A percentile compares a stretch with the other conserved stretches of the same genome.
Evolutionary conservation across 1,140 invertebrate species (phyloP).

Genomic region (Pogonognathellus flavescens): DNA sequence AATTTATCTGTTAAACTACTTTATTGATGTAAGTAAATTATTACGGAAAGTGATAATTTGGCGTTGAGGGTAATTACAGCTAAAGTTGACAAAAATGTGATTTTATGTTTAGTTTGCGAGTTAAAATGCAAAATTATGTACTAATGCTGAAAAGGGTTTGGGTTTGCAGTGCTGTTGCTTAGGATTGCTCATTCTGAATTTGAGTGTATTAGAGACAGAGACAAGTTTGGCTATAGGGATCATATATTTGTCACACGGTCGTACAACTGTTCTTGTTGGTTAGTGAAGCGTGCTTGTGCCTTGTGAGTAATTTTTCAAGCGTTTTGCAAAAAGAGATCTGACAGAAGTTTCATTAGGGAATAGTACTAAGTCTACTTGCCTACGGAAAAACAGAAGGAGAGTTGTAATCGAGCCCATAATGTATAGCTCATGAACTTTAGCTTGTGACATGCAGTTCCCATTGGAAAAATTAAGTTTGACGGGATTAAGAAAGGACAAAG

Average conservation of each 20-base stretch:
- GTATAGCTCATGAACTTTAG: constrained; percentile 42
- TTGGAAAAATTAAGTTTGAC: constrained; percentile 54
- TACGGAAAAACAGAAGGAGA: constrained; percentile 28
- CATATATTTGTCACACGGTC: not conserved
- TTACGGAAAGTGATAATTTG: not conserved
- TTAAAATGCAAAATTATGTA: too few relatives aligned
- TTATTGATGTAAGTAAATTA: too few relatives aligned
- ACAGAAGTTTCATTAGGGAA: constrained; percentile 54
- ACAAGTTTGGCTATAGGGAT: not conserved
- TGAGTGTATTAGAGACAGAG: too few relatives aligned
- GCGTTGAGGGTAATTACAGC: not conserved
- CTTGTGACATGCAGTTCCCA: constrained; percentile 32
- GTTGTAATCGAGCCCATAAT: constrained; percentile 37
- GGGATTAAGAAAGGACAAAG: constrained; percentile 35
- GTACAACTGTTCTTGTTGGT: not conserved
- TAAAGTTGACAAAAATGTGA: too few relatives aligned
- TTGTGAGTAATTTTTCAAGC: constrained; percentile 38
- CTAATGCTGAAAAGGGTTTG: too few relatives aligned
- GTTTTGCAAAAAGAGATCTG: constrained; percentile 52
- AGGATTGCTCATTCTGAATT: too few relatives aligned
- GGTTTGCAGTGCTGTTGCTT: too few relatives aligned
- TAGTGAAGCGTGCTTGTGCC: not conserved
- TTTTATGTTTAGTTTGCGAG: too few relatives aligned
- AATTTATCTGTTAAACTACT: too few relatives aligned
- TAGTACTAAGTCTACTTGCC: constrained; percentile 32